These are phyloP conservation scores for Pholis gunnellus DNA, from an alignment of 2,113 vertebrate species.

Conservation along the genomic window DNA sequence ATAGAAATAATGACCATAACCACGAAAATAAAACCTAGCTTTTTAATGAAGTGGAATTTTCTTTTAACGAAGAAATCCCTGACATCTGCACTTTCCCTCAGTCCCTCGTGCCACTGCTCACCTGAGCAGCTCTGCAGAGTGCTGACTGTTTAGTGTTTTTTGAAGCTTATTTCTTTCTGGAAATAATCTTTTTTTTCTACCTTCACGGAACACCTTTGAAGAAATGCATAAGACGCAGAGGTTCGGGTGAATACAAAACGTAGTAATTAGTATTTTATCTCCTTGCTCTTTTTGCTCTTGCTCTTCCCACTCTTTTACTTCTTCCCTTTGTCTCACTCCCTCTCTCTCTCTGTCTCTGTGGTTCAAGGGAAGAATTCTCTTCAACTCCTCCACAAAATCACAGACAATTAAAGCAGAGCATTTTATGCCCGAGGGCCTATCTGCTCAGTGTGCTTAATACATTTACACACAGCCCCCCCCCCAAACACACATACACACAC, in stretches of 20 bases:
- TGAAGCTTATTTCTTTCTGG: slow-evolving; percentile 15
- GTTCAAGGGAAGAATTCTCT: slow-evolving; percentile 55
- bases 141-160: slow-evolving; percentile 25
- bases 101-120: background rate
- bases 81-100: background rate
- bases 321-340: slow-evolving; percentile 14
- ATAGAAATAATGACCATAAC: background rate
- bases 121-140: slow-evolving; percentile 5
- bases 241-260: slow-evolving; percentile 48
- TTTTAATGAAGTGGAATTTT: background rate
- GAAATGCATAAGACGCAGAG: slow-evolving; percentile 30
- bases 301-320: slow-evolving; percentile 31
- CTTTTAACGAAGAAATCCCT: background rate
- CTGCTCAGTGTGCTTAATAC: slow-evolving; percentile 43
- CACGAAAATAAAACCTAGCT: background rate
- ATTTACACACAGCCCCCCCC: slow-evolving; percentile 18
- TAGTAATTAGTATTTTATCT: slow-evolving; percentile 69
- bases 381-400: slow-evolving; percentile 64
- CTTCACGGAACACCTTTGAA: slow-evolving; percentile 46
- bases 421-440: slow-evolving; percentile 42
- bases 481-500: background rate
- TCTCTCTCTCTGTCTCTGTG: slow-evolving; percentile 21
- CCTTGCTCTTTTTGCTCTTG: slow-evolving; percentile 18
- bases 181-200: slow-evolving; percentile 2
- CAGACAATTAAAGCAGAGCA: slow-evolving; percentile 59